Conservation (phyloP, 2,113 vertebrate genomes). For the Malaclemys terrapin region DNA sequence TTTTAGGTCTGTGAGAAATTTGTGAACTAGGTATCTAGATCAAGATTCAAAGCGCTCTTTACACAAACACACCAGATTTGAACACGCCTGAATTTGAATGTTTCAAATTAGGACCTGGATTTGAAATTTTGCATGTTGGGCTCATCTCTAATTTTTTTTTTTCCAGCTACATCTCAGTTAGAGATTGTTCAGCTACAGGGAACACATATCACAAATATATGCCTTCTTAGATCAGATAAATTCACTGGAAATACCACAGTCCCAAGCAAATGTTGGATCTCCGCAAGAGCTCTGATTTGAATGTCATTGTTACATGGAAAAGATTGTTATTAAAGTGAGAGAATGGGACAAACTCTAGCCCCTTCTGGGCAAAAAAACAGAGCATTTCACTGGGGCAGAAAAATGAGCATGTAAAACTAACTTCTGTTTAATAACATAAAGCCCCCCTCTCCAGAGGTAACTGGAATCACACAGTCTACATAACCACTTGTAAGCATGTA, state of each 20-base stretch:
- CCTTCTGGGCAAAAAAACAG: background rate
- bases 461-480: background rate
- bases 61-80: background rate
- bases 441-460: background rate
- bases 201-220: background rate
- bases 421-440: background rate
- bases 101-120: background rate
- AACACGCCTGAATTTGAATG: background rate
- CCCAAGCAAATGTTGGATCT: background rate
- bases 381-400: background rate
- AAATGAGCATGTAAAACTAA: background rate
- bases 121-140: background rate
- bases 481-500: background rate
- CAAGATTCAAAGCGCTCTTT: background rate
- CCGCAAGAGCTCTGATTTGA: background rate
- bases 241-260: background rate
- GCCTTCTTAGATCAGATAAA: fast-evolving
- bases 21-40: background rate
- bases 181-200: background rate
- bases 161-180: background rate
- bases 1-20: background rate
- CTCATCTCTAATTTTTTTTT: background rate
- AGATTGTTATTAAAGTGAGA: background rate
- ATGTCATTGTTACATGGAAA: background rate
- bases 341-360: background rate